Base-by-base conservation (phyloP, 2,113 vertebrate species). In the Pampusana beccarii region DNA sequence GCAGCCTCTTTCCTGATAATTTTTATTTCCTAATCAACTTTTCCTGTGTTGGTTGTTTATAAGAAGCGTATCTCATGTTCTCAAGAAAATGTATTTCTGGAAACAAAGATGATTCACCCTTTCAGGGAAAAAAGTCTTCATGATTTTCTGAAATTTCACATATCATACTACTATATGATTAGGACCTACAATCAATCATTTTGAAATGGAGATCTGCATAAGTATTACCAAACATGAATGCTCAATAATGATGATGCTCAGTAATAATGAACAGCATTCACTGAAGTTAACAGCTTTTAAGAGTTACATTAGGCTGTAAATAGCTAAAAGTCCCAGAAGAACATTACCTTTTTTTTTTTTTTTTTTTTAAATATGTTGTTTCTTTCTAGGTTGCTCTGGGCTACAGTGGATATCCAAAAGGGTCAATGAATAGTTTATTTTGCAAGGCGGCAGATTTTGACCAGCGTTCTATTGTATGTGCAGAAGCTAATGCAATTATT, bases 351-450 rank as follows among this genome's bases (percentile, higher is more conserved):
- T 74, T 90, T 33, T 80, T 90, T 81, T 50, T 42, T 71, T 62
- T 23, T 38, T 3, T 44, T 44, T 44, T 18, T 18, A 18, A 44
- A 46, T 46, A 46, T 75, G 34, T 72, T 87, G 6, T 50, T 61
- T 46, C 42, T 77, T 75, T 74, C 26, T 44, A 91, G 87, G 79
- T 84, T 71, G 62, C 83, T 24, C 57, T 84, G 36, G 87, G 87
- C 73, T 93, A 93, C 40, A 80, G 80, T 58, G 87, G 91, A 66
- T 93, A 90, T 84, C 91, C 83, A 80, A 95, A 87, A 80, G 83
- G 83, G 17, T 42, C 91, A 66, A 20, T 42, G 29, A 93, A 71
- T 34, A 87, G 73, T 71, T 83, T 95, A 7, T 91, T 95, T 84
- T 53, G 15, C 42, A 44, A 36, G 38, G 83, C 56, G 51, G 36